Conservation (phyloP, 2,113 vertebrate species). For the Pygoscelis antarcticus region DNA sequence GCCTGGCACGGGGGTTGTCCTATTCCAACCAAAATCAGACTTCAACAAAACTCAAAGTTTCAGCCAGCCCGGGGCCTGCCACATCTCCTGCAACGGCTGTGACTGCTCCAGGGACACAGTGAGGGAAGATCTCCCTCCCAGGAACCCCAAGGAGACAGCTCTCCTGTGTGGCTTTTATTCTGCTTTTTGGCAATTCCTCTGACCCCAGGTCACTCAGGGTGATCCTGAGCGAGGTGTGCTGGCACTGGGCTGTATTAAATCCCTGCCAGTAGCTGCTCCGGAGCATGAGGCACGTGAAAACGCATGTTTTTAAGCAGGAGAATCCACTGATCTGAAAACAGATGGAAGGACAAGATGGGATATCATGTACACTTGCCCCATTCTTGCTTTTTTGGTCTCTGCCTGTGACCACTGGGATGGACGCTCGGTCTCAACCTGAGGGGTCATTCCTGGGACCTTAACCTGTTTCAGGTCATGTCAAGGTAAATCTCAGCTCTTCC, state of each 20-base stretch:
- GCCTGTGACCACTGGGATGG: background rate
- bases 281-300: background rate
- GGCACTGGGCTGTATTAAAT: background rate
- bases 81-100: rapidly evolving
- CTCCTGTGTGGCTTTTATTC: background rate
- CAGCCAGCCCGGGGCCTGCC: background rate
- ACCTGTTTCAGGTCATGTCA: background rate
- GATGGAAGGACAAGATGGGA: rapidly evolving
- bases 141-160: background rate
- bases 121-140: too few species aligned
- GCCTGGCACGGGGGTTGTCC: background rate
- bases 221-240: background rate
- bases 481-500: background rate
- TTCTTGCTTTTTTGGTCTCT: background rate
- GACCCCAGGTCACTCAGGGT: rapidly evolving
- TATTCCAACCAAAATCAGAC: background rate
- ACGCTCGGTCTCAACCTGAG: background rate
- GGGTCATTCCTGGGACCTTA: background rate
- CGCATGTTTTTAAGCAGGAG: background rate
- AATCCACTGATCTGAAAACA: background rate
- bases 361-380: background rate
- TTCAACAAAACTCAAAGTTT: background rate
- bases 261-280: background rate
- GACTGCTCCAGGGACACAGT: background rate
- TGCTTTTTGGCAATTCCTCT: background rate